Evolutionary conservation across 2,888 invertebrate species (phyloP).

Genomic region (Metopia argyrocephala): DNA sequence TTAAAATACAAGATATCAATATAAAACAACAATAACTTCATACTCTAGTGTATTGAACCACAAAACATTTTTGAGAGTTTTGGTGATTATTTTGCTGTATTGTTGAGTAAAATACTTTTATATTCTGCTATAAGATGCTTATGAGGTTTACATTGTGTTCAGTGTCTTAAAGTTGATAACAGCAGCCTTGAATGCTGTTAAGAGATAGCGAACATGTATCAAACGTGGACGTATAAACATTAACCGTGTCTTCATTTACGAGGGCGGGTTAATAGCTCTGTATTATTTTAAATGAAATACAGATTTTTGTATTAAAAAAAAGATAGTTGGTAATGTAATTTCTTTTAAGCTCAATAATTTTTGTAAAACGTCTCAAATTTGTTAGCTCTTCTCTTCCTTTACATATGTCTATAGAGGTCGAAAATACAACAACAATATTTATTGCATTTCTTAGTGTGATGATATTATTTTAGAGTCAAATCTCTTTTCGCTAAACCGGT

Average conservation of each 20-base stretch:
- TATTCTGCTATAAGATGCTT: background rate
- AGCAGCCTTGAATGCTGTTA: conserved; percentile 3
- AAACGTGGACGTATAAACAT: background rate
- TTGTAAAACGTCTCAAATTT: too few relatives aligned
- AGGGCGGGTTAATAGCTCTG: too few relatives aligned
- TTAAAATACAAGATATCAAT: conserved; percentile 15
- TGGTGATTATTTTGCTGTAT: background rate
- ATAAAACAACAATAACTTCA: background rate
- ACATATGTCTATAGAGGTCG: too few relatives aligned
- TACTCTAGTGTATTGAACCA: background rate
- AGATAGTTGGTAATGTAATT: too few relatives aligned
- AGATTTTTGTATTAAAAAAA: too few relatives aligned
- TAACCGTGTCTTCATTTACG: background rate
- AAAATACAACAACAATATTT: too few relatives aligned
- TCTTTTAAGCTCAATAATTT: too few relatives aligned
- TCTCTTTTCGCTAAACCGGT: too few relatives aligned
- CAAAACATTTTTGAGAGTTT: background rate
- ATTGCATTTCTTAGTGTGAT: too few relatives aligned
- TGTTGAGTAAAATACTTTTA: conserved; percentile 26
- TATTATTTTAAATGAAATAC: too few relatives aligned
- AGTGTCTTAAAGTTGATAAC: background rate
- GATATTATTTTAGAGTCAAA: too few relatives aligned
- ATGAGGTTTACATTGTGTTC: background rate
- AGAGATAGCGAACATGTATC: background rate
- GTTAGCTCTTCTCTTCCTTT: too few relatives aligned